Conservation (phyloP, 1,140 invertebrate genomes). For the Araneus ventricosus region DNA sequence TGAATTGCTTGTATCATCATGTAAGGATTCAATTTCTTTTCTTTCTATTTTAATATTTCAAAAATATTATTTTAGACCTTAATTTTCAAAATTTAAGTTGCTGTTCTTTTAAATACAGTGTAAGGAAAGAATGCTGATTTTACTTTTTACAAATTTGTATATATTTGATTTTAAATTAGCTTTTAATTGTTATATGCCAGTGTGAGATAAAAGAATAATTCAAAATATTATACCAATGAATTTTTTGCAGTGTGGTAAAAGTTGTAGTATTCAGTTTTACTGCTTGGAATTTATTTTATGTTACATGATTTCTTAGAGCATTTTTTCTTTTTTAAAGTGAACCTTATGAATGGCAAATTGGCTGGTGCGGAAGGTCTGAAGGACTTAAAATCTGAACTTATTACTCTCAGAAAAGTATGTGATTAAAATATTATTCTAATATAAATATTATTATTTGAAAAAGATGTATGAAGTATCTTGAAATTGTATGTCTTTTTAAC, state of each 20-base stretch:
- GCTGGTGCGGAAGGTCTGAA: slow-evolving; percentile 90
- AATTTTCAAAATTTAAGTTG: too few species aligned
- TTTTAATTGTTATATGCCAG: too few species aligned
- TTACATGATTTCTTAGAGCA: background rate
- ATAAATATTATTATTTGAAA: background rate
- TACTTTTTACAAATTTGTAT: too few species aligned
- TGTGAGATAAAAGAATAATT: too few species aligned
- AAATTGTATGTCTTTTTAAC: background rate
- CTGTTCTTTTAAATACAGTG: too few species aligned
- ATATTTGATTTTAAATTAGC: too few species aligned
- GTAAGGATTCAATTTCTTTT: slow-evolving; percentile 66
- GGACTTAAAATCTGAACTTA: slow-evolving; percentile 87
- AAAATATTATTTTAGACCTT: background rate
- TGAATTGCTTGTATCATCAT: slow-evolving; percentile 84
- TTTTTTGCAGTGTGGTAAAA: background rate
- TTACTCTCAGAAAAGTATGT: slow-evolving; percentile 45
- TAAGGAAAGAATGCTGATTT: too few species aligned
- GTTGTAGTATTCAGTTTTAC: background rate
- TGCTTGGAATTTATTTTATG: background rate
- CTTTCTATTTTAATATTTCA: background rate
- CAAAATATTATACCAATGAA: too few species aligned
- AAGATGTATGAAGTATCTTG: background rate
- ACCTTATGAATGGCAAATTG: slow-evolving; percentile 86
- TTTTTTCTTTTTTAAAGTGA: slow-evolving; percentile 76
- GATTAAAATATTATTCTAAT: background rate